Evolutionary conservation across 2,888 invertebrate species (phyloP).

Genomic region (Suillia variegata): DNA sequence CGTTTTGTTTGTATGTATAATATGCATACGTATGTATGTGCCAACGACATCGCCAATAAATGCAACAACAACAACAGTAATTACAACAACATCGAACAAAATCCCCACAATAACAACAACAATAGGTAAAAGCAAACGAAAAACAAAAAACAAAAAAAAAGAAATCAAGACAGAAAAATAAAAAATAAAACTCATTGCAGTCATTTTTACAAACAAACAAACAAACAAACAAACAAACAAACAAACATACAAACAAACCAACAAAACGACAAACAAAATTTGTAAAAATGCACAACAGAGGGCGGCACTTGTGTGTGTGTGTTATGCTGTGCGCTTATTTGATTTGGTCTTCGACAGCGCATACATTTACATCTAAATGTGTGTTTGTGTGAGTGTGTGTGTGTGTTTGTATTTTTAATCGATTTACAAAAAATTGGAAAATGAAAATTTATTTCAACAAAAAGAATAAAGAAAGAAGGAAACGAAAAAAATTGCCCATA

Average conservation of each 20-base stretch:
- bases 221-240: too few relatives aligned
- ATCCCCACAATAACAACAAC: not conserved
- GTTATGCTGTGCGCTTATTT: too few relatives aligned
- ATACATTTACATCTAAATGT: not conserved
- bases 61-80: not conserved
- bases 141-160: not conserved
- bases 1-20: too few relatives aligned
- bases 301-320: too few relatives aligned
- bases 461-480: too few relatives aligned
- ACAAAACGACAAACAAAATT: not conserved
- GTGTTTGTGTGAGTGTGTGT: not conserved
- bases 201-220: too few relatives aligned
- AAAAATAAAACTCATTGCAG: too few relatives aligned
- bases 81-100: not conserved
- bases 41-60: not conserved
- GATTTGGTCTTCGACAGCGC: too few relatives aligned
- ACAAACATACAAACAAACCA: too few relatives aligned
- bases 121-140: not conserved
- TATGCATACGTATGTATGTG: slow-evolving; percentile 33
- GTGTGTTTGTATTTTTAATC: not conserved
- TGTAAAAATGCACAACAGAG: too few relatives aligned
- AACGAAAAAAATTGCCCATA: too few relatives aligned
- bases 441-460: not conserved
- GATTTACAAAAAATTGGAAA: not conserved
- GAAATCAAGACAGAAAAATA: too few relatives aligned